These are phyloP conservation scores for Bagarius yarrelli DNA, from an alignment of 2,113 vertebrate genomes.

Conservation along the genomic window DNA sequence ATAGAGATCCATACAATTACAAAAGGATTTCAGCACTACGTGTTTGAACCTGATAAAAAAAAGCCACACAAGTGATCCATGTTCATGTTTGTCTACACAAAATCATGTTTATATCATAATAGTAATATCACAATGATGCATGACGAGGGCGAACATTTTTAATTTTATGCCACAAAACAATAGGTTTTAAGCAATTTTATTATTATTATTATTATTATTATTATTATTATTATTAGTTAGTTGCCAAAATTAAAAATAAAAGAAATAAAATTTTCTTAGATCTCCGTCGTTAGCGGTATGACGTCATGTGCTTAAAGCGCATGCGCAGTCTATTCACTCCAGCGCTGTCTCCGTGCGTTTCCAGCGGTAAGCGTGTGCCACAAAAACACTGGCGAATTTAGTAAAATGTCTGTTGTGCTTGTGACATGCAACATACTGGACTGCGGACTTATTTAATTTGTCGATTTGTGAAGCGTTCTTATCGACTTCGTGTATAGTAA, in stretches of 20 bases:
- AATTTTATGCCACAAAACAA: too few relatives aligned
- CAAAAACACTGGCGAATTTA: not conserved
- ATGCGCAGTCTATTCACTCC: slow-evolving; percentile 49
- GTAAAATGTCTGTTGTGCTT: not conserved
- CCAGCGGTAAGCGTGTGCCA: slow-evolving; percentile 57
- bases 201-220: too few relatives aligned
- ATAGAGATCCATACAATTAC: too few relatives aligned
- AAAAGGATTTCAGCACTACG: too few relatives aligned
- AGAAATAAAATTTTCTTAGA: not conserved
- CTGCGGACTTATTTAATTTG: not conserved
- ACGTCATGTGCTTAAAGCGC: slow-evolving; percentile 40
- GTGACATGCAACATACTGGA: not conserved
- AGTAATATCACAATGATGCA: too few relatives aligned
- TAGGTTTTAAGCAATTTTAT: too few relatives aligned
- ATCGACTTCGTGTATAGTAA: not conserved
- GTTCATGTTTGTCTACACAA: too few relatives aligned
- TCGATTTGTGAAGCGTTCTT: not conserved
- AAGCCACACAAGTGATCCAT: too few relatives aligned
- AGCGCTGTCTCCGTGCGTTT: slow-evolving; percentile 23
- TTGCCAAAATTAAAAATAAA: not conserved
- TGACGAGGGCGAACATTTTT: too few relatives aligned
- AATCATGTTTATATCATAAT: too few relatives aligned
- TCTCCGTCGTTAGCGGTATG: not conserved
- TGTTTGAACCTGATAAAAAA: too few relatives aligned
- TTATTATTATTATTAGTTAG: not conserved